Percentiles rank a stretch among this genome's conserved stretches.
These are phyloP conservation scores for Chrysomallon squamiferum DNA, from an alignment of 1,140 invertebrate genomes.

Conservation along the genomic window DNA sequence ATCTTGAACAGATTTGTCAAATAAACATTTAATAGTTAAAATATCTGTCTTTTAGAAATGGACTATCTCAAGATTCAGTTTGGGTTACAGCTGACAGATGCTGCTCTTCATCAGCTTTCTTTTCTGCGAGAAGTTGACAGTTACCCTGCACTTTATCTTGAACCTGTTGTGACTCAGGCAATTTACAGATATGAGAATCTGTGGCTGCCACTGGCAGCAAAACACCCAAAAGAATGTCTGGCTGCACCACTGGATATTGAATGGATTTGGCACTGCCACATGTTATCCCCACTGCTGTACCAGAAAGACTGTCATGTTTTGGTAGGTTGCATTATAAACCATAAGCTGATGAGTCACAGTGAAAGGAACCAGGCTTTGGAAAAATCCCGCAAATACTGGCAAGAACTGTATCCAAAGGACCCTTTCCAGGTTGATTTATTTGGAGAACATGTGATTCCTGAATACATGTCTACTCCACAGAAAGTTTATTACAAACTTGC, in stretches of 20 bases:
- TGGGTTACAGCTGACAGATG: not conserved
- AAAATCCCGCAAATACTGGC: conserved; percentile 42
- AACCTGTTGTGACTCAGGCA: conserved; percentile 45
- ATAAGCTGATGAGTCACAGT: conserved; percentile 54
- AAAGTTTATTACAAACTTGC: conserved; percentile 56
- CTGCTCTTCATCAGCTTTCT: conserved; percentile 31
- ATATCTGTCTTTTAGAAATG: too few relatives aligned
- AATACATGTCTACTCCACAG: not conserved
- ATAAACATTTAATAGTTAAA: too few relatives aligned
- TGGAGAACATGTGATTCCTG: not conserved
- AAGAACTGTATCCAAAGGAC: conserved; percentile 38
- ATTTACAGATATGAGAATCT: conserved; percentile 64
- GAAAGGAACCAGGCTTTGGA: conserved; percentile 25
- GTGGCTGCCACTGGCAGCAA: conserved; percentile 64
- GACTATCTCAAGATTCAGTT: too few relatives aligned
- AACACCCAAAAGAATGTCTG: conserved; percentile 38
- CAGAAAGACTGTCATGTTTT: conserved; percentile 60
- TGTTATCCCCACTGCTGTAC: conserved; percentile 63
- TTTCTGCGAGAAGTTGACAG: conserved; percentile 39
- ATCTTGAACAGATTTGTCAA: not conserved
- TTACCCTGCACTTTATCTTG: conserved; percentile 30
- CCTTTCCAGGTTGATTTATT: conserved; percentile 37
- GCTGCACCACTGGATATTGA: conserved; percentile 66
- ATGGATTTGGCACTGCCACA: conserved; percentile 67
- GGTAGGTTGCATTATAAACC: conserved; percentile 59